phyloP scores from a whole-genome alignment of 2,888 invertebrate species.

The Diaperis boleti region DNA sequence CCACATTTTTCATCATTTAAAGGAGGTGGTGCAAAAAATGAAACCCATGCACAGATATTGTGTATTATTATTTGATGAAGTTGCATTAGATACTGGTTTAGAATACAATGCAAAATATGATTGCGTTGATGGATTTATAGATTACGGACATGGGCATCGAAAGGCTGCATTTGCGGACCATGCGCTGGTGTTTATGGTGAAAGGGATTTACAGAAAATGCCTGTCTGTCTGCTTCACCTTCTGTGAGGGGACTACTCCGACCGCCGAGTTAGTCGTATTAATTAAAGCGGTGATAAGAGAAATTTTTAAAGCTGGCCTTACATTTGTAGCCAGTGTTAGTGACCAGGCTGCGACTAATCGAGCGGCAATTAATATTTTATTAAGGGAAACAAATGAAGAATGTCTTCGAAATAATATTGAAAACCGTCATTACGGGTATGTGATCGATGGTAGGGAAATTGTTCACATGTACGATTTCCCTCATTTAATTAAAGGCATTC shows the following conservation, averaged over 20 bases:
- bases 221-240: slow-evolving; percentile 48
- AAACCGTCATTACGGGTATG: too few relatives aligned
- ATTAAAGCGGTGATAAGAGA: slow-evolving; percentile 39
- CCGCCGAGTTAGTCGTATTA: slow-evolving; percentile 13
- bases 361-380: slow-evolving; percentile 48
- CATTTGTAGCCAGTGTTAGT: slow-evolving; percentile 52
- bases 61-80: slow-evolving; percentile 48
- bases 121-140: too few relatives aligned
- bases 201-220: slow-evolving; percentile 47
- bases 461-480: slow-evolving; percentile 47
- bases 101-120: slow-evolving; percentile 44
- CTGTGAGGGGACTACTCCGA: slow-evolving; percentile 43
- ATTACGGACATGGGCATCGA: neutral
- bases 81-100: slow-evolving; percentile 40
- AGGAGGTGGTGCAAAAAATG: slow-evolving; percentile 37
- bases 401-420: too few relatives aligned
- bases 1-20: slow-evolving; percentile 40
- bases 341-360: slow-evolving; percentile 54
- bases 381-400: too few relatives aligned
- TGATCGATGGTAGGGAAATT: too few relatives aligned
- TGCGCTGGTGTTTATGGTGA: slow-evolving; percentile 51
- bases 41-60: slow-evolving; percentile 14
- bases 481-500: slow-evolving; percentile 45
- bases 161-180: slow-evolving; percentile 48
- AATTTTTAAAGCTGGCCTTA: slow-evolving; percentile 46